Evolutionary conservation across 2,888 invertebrate genomes (phyloP), one percentile per base, ranked within the genome.

Genomic region (Parnassius glacialis): DNA sequence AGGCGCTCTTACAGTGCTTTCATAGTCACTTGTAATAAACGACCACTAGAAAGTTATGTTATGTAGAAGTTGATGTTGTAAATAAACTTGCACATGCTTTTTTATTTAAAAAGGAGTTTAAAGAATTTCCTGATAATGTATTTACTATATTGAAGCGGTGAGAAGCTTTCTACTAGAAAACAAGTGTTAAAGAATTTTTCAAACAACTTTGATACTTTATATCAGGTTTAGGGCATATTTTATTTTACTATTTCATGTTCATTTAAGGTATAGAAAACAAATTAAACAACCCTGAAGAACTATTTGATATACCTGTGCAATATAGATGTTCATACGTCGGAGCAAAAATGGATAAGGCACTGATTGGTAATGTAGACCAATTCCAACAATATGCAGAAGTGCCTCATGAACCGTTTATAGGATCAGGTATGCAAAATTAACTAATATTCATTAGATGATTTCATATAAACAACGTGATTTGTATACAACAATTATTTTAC

Each of bases 221-320:
- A 1, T 34, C 34, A 34, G 34, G 5, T 34, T 34, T 7, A 34
- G 34, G 5, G 34, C 34, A 34, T 34, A 34, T 34, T 34, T 34
- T 34, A 34, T 34, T 34, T 34, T 7, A 34, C 34, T 34, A 34
- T 34, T 34, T 34, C 13, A 43, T 48, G 1, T 48, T 48, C 13
- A 72, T 77, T 41, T 55, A 16, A 92, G 92, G 97, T 1, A 88
- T 94, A 13, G 92, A 94, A 47, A 95, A 95, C 9, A 93, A 94
- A 74, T 80, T 98, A 47, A 93, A 92, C 68, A 93, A 94, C 72
- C 89, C 95, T 0, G 97, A 97, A 74, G 97, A 97, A 82, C 86
- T 98, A 0, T 97, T 95, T 85, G 97, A 97, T 79, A 85, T 98
- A 60, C 98, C 96, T 0, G 90, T 92, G 34, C 86, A 92, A 54